phyloP scores from a whole-genome alignment of 92 coral and sea anemone species.

The Porites cylindrica region DNA sequence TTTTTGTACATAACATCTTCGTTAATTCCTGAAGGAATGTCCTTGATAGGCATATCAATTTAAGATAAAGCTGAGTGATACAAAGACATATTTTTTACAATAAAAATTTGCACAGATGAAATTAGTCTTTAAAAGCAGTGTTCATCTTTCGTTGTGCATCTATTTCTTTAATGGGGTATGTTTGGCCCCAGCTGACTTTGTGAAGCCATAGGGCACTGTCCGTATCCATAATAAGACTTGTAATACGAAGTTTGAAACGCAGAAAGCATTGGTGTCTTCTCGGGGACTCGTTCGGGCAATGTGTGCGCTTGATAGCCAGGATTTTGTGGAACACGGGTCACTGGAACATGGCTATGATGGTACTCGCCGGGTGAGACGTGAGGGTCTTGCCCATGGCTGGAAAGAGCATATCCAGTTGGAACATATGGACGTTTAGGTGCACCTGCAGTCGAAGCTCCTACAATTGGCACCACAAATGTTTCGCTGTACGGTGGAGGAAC shows the following conservation, averaged over 20 bases:
- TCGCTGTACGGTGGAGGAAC: constrained; percentile 86
- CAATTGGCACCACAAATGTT: constrained; percentile 79
- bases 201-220: constrained; percentile 48
- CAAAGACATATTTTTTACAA: not conserved
- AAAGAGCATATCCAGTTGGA: constrained; percentile 50
- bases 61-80: not conserved
- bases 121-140: not conserved
- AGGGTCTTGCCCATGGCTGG: constrained; percentile 61
- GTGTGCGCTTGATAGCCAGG: constrained; percentile 72
- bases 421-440: constrained; percentile 66
- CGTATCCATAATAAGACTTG: constrained; percentile 74
- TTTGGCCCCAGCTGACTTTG: constrained; percentile 62
- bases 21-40: not conserved
- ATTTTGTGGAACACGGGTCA: constrained; percentile 75
- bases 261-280: constrained; percentile 58
- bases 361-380: constrained; percentile 62
- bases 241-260: constrained; percentile 76
- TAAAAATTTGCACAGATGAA: not conserved
- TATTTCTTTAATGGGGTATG: constrained; percentile 36
- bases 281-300: constrained; percentile 71
- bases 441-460: constrained; percentile 24
- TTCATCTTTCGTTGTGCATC: not conserved
- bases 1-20: not conserved
- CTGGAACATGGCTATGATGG: constrained; percentile 77
- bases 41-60: not conserved